Base-by-base conservation (phyloP, 2,888 invertebrate genomes). In the Eilema depressum region DNA sequence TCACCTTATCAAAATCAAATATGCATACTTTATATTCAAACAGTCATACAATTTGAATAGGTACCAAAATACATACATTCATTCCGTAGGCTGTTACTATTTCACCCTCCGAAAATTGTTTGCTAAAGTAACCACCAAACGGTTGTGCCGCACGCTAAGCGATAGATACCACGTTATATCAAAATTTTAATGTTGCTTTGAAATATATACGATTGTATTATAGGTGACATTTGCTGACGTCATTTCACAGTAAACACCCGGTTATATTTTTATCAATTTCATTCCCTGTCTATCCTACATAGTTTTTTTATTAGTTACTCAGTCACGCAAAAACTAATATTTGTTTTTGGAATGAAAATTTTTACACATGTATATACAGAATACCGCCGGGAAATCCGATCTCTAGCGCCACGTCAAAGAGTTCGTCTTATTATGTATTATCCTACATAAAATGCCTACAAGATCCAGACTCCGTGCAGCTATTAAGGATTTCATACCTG, bases 61-160 rank as follows among this genome's bases (percentile, higher is more conserved):
- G 70, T 65, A 71, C 69, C 76, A 69, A 75, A 75, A 76, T 76
- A 80, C 69, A 73, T 79, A 74, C 66, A 71, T 72, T 77, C 63
- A 77, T 82, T 79, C 61, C 69, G 37, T 56, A 70, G 66, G 68
- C 68, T 70, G 71, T 74, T 70, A 73, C 80, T 69, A 66, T 82
- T 82, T 74, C 75, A 71, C 79, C 73, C 69, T 69, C 77, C 77
- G 70, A 75, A 77, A 80, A 80, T 80, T 80, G 72, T 77, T 82
- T 74, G 71, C 61, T 69, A 66, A 80, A 79, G 80, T 72, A 76
- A 82, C 82, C 72, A 68, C 80, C 71, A 80, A 80, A 82, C 80
- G 72, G 82, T 79, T 75, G 41, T 74, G 73, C 70, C 73, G 77
- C 82, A 82, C 80, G 82, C 80, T 63, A 79, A 76, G 60, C 68